Conservation (phyloP, 2,888 invertebrate genomes). For the Drosophila ezoana region DNA sequence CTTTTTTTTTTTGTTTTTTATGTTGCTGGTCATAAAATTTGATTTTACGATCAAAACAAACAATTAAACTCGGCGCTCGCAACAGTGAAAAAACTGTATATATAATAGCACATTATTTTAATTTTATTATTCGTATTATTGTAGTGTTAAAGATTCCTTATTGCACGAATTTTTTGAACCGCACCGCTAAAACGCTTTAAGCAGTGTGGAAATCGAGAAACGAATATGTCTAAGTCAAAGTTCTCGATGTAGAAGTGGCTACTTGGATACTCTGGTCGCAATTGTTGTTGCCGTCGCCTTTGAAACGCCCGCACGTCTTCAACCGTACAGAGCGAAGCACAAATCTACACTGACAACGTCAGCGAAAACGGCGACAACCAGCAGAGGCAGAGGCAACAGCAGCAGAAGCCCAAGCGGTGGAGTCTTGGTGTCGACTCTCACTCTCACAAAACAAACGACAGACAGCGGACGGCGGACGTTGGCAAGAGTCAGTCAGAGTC, state of each 20-base stretch:
- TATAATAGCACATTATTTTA: slow-evolving; percentile 22
- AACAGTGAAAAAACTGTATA: slow-evolving; percentile 71
- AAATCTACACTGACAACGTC: slow-evolving; percentile 85
- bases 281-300: slow-evolving; percentile 32
- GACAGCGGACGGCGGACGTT: slow-evolving; percentile 14
- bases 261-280: slow-evolving; percentile 37
- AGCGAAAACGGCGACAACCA: slow-evolving; percentile 63
- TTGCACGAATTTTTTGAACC: slow-evolving; percentile 35
- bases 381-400: slow-evolving; percentile 45
- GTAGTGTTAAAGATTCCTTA: slow-evolving; percentile 10
- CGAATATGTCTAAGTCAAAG: slow-evolving; percentile 43
- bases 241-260: slow-evolving; percentile 42
- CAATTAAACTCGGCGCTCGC: slow-evolving; percentile 81
- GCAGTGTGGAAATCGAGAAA: slow-evolving; percentile 36
- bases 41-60: slow-evolving; percentile 84
- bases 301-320: slow-evolving; percentile 78
- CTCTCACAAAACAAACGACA: slow-evolving; percentile 42
- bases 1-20: slow-evolving; percentile 59
- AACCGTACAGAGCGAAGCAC: slow-evolving; percentile 85
- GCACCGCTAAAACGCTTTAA: slow-evolving; percentile 37
- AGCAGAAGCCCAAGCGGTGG: slow-evolving; percentile 57
- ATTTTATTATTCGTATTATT: slow-evolving; percentile 18
- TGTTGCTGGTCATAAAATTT: slow-evolving; percentile 81
- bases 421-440: slow-evolving; percentile 61
- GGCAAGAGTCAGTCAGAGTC: slow-evolving; percentile 57